Base-by-base conservation (phyloP, 2,888 invertebrate genomes). In the Andrena praecox region DNA sequence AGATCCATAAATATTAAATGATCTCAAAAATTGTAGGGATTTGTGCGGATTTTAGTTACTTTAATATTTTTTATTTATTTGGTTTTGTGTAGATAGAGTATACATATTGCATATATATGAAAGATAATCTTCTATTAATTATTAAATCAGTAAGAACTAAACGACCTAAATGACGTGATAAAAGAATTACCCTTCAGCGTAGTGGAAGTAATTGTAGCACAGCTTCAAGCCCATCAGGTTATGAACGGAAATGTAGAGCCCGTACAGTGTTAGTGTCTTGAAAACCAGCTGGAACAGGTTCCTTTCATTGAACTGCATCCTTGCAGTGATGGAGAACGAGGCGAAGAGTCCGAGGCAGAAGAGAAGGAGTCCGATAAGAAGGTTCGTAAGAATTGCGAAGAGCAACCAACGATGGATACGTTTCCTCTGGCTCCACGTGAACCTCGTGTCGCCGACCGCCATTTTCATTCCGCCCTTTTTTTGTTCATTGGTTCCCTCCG, bases 161-260 rank as follows among this genome's bases (percentile, higher is more conserved):
- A 12, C 16, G 12, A 42, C 42, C 42, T 5, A 42, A 42, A 42
- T 16, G 42, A 42, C 5, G 42, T 0, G 16, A 42, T 10, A 56
- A 4, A 6, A 31, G 2, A 7, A 42, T 77, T 81, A 86, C 79
- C 85, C 79, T 71, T 86, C 86, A 8, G 85, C 83, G 16, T 80
- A 75, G 27, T 56, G 75, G 42, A 82, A 80, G 31, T 80, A 77
- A 69, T 87, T 79, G 29, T 66, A 67, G 62, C 69, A 80, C 27
- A 87, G 70, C 16, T 75, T 85, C 50, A 79, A 50, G 56, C 85
- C 85, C 2, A 77, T 3, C 29, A 82, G 68, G 54, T 82, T 85
- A 42, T 85, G 82, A 48, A 74, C 8, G 60, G 74, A 64, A 50
- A 85, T 54, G 33, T 74, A 85, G 2, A 76, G 29, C 0, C 85